Conservation (phyloP, 2,113 vertebrate species). For the Oophaga pumilio region DNA sequence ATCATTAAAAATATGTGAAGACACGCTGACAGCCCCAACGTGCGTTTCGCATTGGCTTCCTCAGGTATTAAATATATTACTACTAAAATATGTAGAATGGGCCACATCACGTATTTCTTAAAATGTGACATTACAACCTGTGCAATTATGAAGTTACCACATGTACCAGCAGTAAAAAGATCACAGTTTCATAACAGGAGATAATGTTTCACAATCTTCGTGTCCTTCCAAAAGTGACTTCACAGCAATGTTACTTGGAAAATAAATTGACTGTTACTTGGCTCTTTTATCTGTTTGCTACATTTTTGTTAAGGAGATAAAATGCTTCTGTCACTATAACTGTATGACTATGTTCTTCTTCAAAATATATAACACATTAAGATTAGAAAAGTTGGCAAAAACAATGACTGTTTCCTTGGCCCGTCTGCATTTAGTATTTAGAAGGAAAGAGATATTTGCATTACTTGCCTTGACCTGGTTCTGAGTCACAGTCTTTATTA, state of each 20-base stretch:
- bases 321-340: background rate
- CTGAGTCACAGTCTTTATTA: background rate
- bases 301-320: background rate
- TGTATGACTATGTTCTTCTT: background rate
- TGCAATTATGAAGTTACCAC: background rate
- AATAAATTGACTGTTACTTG: background rate
- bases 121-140: too few relatives aligned
- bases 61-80: too few relatives aligned
- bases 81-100: background rate
- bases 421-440: background rate
- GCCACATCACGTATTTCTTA: background rate
- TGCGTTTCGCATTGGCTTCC: too few relatives aligned
- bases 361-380: slow-evolving; percentile 14
- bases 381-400: background rate
- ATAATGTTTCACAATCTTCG: background rate
- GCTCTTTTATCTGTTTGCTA: background rate
- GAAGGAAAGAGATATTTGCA: background rate
- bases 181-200: background rate
- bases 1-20: too few relatives aligned
- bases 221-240: background rate
- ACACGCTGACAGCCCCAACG: too few relatives aligned
- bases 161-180: background rate
- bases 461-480: background rate
- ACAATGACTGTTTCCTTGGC: background rate
- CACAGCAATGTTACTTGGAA: background rate